Conservation (phyloP, 2,113 vertebrate species). For the Salvator merianae region DNA sequence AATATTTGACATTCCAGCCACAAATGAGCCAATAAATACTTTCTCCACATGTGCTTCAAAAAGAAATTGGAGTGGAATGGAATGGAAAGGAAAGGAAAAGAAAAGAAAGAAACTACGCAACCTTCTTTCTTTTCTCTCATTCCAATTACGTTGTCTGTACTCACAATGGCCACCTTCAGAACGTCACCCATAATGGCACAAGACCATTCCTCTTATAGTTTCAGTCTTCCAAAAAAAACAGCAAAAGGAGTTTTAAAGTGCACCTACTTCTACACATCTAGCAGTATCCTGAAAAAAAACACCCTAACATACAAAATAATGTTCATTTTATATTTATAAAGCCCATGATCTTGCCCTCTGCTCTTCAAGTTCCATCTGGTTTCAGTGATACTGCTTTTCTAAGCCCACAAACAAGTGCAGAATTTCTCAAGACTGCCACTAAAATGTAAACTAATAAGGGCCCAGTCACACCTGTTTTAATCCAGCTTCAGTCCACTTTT, state of each 20-base stretch:
- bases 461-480: no score
- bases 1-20: slow-evolving; percentile 93
- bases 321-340: slow-evolving; percentile 63
- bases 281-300: slow-evolving; percentile 73
- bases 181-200: slow-evolving; percentile 72
- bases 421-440: slow-evolving; percentile 45
- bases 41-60: slow-evolving; percentile 89
- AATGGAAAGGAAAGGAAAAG: no score
- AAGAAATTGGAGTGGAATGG: slow-evolving; percentile 78
- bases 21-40: slow-evolving; percentile 93
- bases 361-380: slow-evolving; percentile 61
- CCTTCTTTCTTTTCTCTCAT: slow-evolving; percentile 74
- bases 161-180: slow-evolving; percentile 86
- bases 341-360: slow-evolving; percentile 52
- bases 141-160: slow-evolving; percentile 79
- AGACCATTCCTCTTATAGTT: slow-evolving; percentile 74
- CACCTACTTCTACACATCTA: slow-evolving; percentile 81
- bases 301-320: slow-evolving; percentile 64
- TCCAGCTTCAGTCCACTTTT: no score
- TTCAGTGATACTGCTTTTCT: slow-evolving; percentile 65
- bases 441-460: slow-evolving; percentile 37
- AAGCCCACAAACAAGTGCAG: slow-evolving; percentile 64
- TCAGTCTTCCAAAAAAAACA: slow-evolving; percentile 71
- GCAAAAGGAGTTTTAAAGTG: slow-evolving; percentile 66
- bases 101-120: slow-evolving; percentile 84